Conservation (phyloP, 2,113 vertebrate genomes). For the Grantiella picta region DNA sequence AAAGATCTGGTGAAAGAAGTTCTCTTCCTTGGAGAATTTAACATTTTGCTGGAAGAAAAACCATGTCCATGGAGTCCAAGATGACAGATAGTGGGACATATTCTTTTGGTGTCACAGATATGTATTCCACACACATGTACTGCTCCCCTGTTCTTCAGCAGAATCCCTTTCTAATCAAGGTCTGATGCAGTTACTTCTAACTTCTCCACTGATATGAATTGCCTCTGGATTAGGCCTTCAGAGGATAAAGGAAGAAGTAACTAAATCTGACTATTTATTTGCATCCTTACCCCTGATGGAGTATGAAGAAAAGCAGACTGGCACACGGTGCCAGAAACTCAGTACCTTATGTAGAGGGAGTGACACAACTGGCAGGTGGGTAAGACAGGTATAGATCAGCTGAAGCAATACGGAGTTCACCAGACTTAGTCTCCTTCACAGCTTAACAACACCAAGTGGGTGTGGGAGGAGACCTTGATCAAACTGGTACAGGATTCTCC, state of each 20-base stretch:
- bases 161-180: neutral
- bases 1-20: neutral
- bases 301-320: neutral
- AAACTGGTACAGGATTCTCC: neutral
- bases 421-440: neutral
- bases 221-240: neutral
- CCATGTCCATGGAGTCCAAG: neutral
- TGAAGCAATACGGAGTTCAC: neutral
- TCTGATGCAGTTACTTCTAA: neutral
- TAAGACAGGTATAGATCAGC: neutral
- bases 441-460: neutral
- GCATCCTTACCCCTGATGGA: neutral
- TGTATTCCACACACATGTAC: neutral
- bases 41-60: conserved; percentile 1
- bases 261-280: neutral
- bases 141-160: neutral
- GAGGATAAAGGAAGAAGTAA: neutral
- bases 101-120: neutral
- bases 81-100: neutral
- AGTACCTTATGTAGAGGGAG: neutral
- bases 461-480: neutral
- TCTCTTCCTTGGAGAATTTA: neutral
- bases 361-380: neutral
- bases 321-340: neutral
- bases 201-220: neutral